phyloP scores from a whole-genome alignment of 2,888 invertebrate species.

The Nesidiocoris tenuis region DNA sequence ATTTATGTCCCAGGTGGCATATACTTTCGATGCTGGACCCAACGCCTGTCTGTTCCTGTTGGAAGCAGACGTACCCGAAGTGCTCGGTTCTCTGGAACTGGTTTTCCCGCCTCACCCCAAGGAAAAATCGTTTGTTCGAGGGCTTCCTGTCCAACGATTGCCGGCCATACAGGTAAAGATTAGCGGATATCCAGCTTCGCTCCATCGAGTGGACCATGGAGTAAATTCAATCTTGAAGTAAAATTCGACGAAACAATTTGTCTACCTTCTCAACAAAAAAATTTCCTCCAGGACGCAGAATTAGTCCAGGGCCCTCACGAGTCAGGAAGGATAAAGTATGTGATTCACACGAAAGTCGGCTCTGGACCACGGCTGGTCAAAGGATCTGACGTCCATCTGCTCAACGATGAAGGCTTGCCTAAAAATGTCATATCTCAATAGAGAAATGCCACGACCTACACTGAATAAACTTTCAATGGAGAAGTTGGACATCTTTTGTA shows the following conservation, averaged over 20 bases:
- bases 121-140: constrained; percentile 43
- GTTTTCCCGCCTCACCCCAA: constrained; percentile 63
- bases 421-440: constrained; percentile 48
- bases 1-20: constrained; percentile 67
- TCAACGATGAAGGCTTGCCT: constrained; percentile 59
- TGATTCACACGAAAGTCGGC: constrained; percentile 81
- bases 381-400: constrained; percentile 57
- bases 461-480: no score
- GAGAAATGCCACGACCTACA: no score
- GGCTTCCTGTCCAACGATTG: constrained; percentile 42
- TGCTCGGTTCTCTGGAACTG: constrained; percentile 67
- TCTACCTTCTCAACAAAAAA: no score
- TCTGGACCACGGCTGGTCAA: constrained; percentile 66
- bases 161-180: constrained; percentile 4
- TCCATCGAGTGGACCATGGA: no score
- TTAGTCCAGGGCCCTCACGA: constrained; percentile 53
- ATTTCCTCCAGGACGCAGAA: constrained; percentile 15
- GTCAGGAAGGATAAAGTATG: constrained; percentile 70
- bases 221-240: no score
- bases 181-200: no score
- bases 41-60: constrained; percentile 89
- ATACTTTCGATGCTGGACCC: constrained; percentile 98
- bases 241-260: no score
- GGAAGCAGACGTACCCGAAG: constrained; percentile 69
- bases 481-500: no score